Base-by-base conservation (phyloP, 2,797 vertebrate genomes). In the Lutjanus argentimaculatus region DNA sequence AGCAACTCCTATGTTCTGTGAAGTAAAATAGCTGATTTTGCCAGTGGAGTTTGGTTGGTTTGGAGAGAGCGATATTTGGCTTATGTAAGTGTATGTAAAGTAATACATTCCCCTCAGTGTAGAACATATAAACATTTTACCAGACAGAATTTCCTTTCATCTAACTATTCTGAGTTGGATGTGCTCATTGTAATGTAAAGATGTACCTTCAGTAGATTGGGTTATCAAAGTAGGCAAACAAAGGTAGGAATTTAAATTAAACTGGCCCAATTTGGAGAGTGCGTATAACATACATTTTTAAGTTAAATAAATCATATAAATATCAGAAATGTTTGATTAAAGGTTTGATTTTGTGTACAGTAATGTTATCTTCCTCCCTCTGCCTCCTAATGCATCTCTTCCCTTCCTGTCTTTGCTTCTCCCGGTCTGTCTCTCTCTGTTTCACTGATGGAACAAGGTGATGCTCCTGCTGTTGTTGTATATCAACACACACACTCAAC, bases 391-490 rank as follows among this genome's bases (percentile, higher is more conserved):
- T 51, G 49, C 72, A 48, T 53, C 16, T 6, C 51, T 19, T 80
- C 75, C 66, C 42, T 61, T 17, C 53, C 25, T 72, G 36, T 58
- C 15, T 56, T 42, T 68, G 30, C 30, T 36, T 36, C 30, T 36
- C 30, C 30, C 30, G 4, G 30, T 14, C 15, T 59, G 48, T 17
- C 52, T 48, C 30, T 63, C 11, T 68, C 25, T 21, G 55, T 80
- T 82, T 79, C 17, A 45, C 88, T 87, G 85, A 77, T 79, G 73
- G 59, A 87, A 83, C 82, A 75, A 81, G 62, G 56, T 82, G 85
- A 81, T 74, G 59, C 78, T 57, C 73, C 57, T 30, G 72, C 73
- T 79, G 80, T 80, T 87, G 72, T 79, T 58, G 36, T 77, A 77
- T 71, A 73, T 75, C 69, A 67, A 75, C 77, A 70, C 86, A 77